phyloP scores from a whole-genome alignment of 2,888 invertebrate species.

The Congeria kusceri region DNA sequence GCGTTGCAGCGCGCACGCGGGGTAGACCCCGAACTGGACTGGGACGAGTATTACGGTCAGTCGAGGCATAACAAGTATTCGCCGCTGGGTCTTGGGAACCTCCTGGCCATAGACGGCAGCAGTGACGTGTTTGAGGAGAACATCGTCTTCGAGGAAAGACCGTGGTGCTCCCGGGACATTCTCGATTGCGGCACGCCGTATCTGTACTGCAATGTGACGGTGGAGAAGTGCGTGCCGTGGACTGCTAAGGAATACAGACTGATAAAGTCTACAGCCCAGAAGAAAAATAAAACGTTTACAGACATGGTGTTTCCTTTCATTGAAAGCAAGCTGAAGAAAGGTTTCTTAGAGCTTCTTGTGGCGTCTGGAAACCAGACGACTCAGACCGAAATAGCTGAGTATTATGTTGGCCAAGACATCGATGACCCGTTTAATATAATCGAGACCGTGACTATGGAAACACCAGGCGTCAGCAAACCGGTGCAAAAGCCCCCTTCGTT shows the following conservation, averaged over 20 bases:
- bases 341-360: slow-evolving; percentile 2
- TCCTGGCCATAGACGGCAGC: slow-evolving; percentile 72
- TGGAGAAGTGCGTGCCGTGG: slow-evolving; percentile 66
- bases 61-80: slow-evolving; percentile 67
- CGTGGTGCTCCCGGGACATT: slow-evolving; percentile 58
- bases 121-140: slow-evolving; percentile 65
- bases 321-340: slow-evolving; percentile 31
- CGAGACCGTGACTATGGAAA: neutral
- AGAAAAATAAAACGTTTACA: slow-evolving; percentile 19
- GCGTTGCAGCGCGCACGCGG: slow-evolving; percentile 55
- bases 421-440: neutral
- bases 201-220: slow-evolving; percentile 68
- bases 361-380: neutral
- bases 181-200: slow-evolving; percentile 66
- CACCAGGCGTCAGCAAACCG: neutral
- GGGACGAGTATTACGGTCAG: slow-evolving; percentile 62
- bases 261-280: slow-evolving; percentile 29
- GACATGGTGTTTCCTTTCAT: slow-evolving; percentile 26
- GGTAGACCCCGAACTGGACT: slow-evolving; percentile 68
- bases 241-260: slow-evolving; percentile 43
- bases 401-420: neutral
- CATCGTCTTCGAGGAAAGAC: slow-evolving; percentile 63
- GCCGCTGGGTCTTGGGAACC: slow-evolving; percentile 70
- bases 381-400: neutral
- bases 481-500: neutral